Conservation (phyloP, 2,888 invertebrate genomes). For the Callosobruchus maculatus region DNA sequence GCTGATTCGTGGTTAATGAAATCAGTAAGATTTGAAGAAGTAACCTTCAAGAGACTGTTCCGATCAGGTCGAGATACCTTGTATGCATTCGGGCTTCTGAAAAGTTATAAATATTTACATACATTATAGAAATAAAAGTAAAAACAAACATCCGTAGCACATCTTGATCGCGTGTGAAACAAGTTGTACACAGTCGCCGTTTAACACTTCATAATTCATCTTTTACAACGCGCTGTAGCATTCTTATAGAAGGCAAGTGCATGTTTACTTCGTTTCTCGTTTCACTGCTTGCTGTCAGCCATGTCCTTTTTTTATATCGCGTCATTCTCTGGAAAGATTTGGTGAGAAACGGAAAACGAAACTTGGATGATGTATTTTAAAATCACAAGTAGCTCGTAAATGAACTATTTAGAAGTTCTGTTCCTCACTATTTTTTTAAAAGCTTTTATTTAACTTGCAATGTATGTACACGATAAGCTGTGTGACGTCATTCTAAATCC, state of each 20-base stretch:
- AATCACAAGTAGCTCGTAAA: too few relatives aligned
- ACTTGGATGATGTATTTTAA: too few relatives aligned
- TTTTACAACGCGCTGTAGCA: not conserved
- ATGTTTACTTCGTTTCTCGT: not conserved
- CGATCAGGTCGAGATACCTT: not conserved
- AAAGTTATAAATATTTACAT: not conserved
- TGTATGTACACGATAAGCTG: too few relatives aligned
- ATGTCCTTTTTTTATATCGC: not conserved
- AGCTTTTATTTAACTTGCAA: too few relatives aligned
- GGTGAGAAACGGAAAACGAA: too few relatives aligned
- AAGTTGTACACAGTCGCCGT: not conserved
- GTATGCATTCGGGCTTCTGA: not conserved
- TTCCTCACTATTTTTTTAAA: too few relatives aligned
- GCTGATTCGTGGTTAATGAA: too few relatives aligned
- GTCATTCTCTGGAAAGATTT: too few relatives aligned
- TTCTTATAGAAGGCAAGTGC: not conserved
- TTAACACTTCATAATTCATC: not conserved
- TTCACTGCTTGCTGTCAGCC: not conserved
- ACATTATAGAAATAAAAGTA: not conserved
- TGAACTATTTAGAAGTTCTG: too few relatives aligned
- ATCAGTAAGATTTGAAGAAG: too few relatives aligned
- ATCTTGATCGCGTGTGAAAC: not conserved
- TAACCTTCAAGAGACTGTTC: not conserved
- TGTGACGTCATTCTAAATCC: too few relatives aligned
- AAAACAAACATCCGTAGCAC: not conserved